phyloP scores from a whole-genome alignment of 2,797 vertebrate genomes.

The Pachyuromys duprasi region DNA sequence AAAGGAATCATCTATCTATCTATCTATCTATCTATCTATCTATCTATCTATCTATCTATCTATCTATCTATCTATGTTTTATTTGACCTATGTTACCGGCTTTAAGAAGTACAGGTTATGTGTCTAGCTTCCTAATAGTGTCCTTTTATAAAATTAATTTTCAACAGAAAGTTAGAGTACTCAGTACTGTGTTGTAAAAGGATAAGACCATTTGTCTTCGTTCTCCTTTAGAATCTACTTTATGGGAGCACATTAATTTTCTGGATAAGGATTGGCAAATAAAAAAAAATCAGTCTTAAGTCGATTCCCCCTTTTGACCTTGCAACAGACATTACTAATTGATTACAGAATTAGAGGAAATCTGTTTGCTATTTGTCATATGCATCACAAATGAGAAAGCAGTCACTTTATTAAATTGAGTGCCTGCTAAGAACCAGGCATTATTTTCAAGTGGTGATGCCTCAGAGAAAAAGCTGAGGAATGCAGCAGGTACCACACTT shows the following conservation, averaged over 20 bases:
- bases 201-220: constrained; percentile 45
- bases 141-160: constrained; percentile 64
- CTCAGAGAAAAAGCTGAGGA: background rate
- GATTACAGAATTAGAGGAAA: constrained; percentile 57
- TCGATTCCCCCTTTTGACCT: background rate
- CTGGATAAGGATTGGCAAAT: constrained; percentile 44
- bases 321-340: constrained; percentile 51
- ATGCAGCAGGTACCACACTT: background rate
- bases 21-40: no score
- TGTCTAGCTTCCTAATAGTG: constrained; percentile 48
- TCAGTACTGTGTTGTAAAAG: constrained; percentile 50
- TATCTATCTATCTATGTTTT: no score
- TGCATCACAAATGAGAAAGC: constrained; percentile 60
- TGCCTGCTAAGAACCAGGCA: background rate
- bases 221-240: background rate
- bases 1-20: constrained; percentile 50
- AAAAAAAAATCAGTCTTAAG: constrained; percentile 45
- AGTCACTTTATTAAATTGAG: constrained; percentile 52
- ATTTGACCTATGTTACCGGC: constrained; percentile 24
- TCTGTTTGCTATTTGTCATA: constrained; percentile 5
- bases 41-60: background rate
- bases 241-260: constrained; percentile 61
- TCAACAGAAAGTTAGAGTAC: constrained; percentile 44
- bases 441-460: constrained; percentile 50
- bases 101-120: constrained; percentile 69